Evolutionary conservation across 2,113 vertebrate species (phyloP).

Genomic region (Limnothrissa miodon): DNA sequence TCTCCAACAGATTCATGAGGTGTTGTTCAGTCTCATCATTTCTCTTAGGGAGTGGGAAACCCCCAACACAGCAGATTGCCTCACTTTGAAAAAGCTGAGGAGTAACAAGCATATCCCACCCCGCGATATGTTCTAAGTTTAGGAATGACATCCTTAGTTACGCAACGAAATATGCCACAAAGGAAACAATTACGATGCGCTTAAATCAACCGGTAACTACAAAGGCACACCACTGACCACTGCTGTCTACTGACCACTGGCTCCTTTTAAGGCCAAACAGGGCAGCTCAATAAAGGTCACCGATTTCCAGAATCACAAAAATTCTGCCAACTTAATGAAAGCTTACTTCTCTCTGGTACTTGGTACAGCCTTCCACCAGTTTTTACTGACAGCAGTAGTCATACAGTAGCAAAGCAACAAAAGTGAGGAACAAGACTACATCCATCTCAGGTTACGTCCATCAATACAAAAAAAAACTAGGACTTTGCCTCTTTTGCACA

Average conservation of each 20-base stretch:
- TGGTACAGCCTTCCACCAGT: not conserved
- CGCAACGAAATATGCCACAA: not conserved
- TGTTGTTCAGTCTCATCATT: not conserved
- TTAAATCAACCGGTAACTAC: constrained; percentile 1
- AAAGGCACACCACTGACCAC: constrained; percentile 1
- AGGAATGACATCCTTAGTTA: constrained; percentile 11
- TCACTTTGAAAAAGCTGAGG: not conserved
- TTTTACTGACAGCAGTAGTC: not conserved
- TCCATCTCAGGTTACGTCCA: not conserved
- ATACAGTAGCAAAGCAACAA: not conserved
- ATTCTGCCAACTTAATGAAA: not conserved
- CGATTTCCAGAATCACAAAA: not conserved
- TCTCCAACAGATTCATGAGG: not conserved
- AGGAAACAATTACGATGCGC: not conserved
- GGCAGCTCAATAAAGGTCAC: not conserved
- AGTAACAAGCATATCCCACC: not conserved
- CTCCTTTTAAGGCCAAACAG: not conserved
- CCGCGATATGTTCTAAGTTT: not conserved
- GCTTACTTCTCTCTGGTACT: not conserved
- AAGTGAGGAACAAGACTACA: not conserved
- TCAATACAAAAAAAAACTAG: not conserved
- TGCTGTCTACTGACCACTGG: not conserved
- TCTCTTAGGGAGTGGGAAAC: not conserved
- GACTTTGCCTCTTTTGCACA: not conserved
- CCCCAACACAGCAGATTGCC: not conserved